Evolutionary conservation across 2,888 invertebrate species (phyloP).

Genomic region (Branchipolynoe longqiensis): DNA sequence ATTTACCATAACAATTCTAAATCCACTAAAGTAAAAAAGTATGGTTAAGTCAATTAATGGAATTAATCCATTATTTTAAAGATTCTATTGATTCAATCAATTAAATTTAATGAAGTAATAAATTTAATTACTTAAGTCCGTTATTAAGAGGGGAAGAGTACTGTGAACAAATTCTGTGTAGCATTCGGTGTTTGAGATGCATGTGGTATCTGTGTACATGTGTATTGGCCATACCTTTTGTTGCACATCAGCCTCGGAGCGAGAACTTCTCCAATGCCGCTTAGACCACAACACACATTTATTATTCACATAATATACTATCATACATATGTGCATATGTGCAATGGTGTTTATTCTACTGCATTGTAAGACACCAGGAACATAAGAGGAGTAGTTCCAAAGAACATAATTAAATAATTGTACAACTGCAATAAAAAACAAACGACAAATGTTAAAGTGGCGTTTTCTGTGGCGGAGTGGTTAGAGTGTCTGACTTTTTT

Average conservation of each 20-base stretch:
- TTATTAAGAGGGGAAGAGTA: background rate
- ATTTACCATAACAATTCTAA: background rate
- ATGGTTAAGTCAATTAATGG: background rate
- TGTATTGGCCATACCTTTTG: slow-evolving; percentile 8
- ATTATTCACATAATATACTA: background rate
- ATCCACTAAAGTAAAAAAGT: background rate
- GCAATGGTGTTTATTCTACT: background rate
- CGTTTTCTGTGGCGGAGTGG: no score
- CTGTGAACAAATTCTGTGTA: background rate
- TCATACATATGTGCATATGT: background rate
- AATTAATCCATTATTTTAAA: background rate
- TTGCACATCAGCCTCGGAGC: slow-evolving; percentile 25
- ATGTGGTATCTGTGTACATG: no score
- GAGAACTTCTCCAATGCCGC: slow-evolving; percentile 39
- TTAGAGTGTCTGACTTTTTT: no score
- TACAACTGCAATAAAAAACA: no score
- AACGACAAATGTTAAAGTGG: no score
- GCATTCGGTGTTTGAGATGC: no score
- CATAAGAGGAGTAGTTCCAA: no score
- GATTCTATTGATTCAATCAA: background rate
- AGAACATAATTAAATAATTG: no score
- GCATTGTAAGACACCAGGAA: no score
- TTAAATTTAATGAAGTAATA: background rate
- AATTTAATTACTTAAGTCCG: background rate
- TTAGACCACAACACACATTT: background rate